Conservation (phyloP, 2,888 invertebrate species). For the Spodoptera littoralis region DNA sequence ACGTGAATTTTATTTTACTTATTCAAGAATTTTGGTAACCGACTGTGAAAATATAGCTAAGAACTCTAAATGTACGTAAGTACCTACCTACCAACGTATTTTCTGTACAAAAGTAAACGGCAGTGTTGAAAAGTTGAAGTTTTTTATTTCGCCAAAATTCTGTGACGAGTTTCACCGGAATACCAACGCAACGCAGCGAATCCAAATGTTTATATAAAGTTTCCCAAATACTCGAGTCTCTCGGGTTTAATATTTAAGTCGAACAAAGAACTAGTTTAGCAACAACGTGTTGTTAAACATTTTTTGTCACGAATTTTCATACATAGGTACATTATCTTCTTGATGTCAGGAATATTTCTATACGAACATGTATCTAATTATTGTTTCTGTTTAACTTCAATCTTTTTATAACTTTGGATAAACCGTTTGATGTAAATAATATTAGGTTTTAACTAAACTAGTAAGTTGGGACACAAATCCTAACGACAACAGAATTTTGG, state of each 20-base stretch:
- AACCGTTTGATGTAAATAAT: no score
- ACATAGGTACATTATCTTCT: no score
- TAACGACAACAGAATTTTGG: no score
- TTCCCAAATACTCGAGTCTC: slow-evolving; percentile 1
- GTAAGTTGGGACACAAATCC: no score
- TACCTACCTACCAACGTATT: not conserved
- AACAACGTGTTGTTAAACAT: no score
- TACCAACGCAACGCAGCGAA: not conserved
- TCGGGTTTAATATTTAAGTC: slow-evolving; percentile 5
- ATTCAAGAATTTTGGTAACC: slow-evolving; percentile 10
- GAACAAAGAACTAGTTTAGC: not conserved
- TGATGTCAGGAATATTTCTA: no score
- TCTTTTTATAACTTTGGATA: no score
- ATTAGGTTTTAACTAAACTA: no score
- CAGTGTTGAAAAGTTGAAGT: not conserved
- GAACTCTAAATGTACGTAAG: slow-evolving; percentile 3
- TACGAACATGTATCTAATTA: no score
- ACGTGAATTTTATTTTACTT: slow-evolving; percentile 6
- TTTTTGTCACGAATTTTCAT: no score
- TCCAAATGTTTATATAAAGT: slow-evolving; percentile 1
- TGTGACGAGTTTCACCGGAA: slow-evolving; percentile 3
- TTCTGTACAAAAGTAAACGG: slow-evolving; percentile 14
- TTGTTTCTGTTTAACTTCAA: no score
- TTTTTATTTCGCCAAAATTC: slow-evolving; percentile 17
- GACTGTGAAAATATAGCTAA: slow-evolving; percentile 9